Evolutionary conservation across 2,113 vertebrate species (phyloP), one percentile per base, ranked within the genome.

Genomic region (Thomomys bottae): DNA sequence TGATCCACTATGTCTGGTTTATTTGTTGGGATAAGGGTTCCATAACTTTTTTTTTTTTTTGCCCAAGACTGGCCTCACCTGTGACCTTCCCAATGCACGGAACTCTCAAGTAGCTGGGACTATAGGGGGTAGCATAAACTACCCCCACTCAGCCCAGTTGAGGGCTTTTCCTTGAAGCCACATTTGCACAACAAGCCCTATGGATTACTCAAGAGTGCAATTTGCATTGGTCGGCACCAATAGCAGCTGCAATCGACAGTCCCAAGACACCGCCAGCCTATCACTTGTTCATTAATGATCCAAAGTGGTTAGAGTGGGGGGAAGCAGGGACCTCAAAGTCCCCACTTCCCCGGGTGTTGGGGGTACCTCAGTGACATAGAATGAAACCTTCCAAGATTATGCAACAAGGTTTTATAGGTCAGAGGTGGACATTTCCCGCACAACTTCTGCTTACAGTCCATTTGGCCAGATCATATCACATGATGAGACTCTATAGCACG

Each of bases 141-240:
- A 61, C 59, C 24, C 21, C 3, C 49, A 26, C 59, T 8, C 59
- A 61, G 59, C 59, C 49, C 20, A 61, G 59, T 26, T 24, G 59
- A 76, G 34, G 68, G 54, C 28, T 34, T 88, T 54, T 70, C 54
- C 30, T 90, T 59, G 64, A 90, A 68, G 73, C n/a, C 68, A 82
- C 0, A 28, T 45, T 70, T 75, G 40, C 28, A 59, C 20, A 32
- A 18, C 40, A 71, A 93, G 32, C 61, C 4, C 45, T 28, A 28
- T 57, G 15, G 28, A 24, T 78, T 75, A 36, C 59, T 80, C 70
- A 36, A 54, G 30, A 23, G 40, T 54, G n/a, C n/a, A 84, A 34
- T 45, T 20, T 67, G 23, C 45, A 24, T 71, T 1, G 7, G 57
- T 86, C 84, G 63, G 26, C 4, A 0, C 32, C 9, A 6, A 17